phyloP scores from a whole-genome alignment of 2,888 invertebrate species.

The Chaetogeoica ovagalla region DNA sequence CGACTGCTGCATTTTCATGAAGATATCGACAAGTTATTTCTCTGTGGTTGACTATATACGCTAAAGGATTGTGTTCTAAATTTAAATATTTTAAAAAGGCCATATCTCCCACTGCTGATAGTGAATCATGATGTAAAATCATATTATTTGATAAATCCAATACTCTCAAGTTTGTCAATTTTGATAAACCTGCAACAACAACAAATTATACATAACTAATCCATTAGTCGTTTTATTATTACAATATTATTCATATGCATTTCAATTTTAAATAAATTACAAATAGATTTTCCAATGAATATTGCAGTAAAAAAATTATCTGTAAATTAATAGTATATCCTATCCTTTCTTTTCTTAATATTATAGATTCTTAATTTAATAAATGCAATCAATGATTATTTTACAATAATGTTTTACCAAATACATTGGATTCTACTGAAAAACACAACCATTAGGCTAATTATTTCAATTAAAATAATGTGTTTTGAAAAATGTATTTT shows the following conservation, averaged over 20 bases:
- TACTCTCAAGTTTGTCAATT: slow-evolving; percentile 64
- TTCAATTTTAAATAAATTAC: neutral
- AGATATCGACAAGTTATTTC: slow-evolving; percentile 55
- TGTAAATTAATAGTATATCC: too few relatives aligned
- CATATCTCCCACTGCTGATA: slow-evolving; percentile 65
- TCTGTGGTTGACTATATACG: slow-evolving; percentile 67
- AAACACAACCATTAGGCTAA: too few relatives aligned
- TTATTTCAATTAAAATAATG: neutral
- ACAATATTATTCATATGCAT: neutral
- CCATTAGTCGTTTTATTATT: too few relatives aligned
- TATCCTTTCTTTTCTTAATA: too few relatives aligned
- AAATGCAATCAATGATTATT: too few relatives aligned
- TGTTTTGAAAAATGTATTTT: neutral
- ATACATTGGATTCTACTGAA: too few relatives aligned
- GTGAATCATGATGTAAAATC: slow-evolving; percentile 65
- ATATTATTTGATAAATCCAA: slow-evolving; percentile 70
- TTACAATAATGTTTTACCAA: too few relatives aligned
- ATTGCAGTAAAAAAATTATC: neutral
- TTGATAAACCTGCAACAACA: slow-evolving; percentile 60
- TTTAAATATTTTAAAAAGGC: slow-evolving; percentile 64
- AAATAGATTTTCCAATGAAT: neutral
- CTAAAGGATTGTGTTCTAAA: slow-evolving; percentile 68
- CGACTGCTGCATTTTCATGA: slow-evolving; percentile 55
- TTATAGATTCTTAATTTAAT: too few relatives aligned
- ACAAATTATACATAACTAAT: neutral